These are phyloP conservation scores for Camelus bactrianus DNA, from an alignment of 2,113 vertebrate genomes.

Conservation along the genomic window DNA sequence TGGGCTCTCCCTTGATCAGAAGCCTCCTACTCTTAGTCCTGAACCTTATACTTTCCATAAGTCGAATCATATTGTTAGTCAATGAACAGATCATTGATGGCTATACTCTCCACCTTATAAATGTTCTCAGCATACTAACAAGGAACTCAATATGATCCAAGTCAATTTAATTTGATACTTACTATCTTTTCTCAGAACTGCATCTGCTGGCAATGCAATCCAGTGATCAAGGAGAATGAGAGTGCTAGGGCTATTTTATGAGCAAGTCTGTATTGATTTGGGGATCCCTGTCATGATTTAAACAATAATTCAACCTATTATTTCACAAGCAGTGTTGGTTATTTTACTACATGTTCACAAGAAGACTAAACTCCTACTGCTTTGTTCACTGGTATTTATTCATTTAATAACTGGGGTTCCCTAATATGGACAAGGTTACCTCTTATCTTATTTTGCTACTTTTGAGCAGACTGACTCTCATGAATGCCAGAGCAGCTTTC, in stretches of 20 bases:
- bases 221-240: background rate
- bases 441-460: background rate
- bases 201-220: background rate
- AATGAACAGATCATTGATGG: background rate
- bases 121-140: conserved; percentile 48
- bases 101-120: background rate
- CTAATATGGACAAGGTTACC: background rate
- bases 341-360: background rate
- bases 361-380: background rate
- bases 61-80: background rate
- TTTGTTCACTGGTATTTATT: background rate
- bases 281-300: background rate
- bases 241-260: background rate
- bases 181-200: conserved; percentile 36
- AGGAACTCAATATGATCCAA: conserved; percentile 27
- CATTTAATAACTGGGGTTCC: background rate
- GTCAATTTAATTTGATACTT: conserved; percentile 40
- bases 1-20: background rate
- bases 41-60: background rate
- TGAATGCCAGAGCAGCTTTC: background rate
- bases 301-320: background rate
- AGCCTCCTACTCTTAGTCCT: background rate
- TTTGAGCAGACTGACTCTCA: conserved; percentile 20
- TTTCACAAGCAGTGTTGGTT: background rate
- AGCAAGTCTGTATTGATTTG: background rate